These are phyloP conservation scores for Gymnocypris eckloni DNA, from an alignment of 2,797 vertebrate species.

Conservation along the genomic window DNA sequence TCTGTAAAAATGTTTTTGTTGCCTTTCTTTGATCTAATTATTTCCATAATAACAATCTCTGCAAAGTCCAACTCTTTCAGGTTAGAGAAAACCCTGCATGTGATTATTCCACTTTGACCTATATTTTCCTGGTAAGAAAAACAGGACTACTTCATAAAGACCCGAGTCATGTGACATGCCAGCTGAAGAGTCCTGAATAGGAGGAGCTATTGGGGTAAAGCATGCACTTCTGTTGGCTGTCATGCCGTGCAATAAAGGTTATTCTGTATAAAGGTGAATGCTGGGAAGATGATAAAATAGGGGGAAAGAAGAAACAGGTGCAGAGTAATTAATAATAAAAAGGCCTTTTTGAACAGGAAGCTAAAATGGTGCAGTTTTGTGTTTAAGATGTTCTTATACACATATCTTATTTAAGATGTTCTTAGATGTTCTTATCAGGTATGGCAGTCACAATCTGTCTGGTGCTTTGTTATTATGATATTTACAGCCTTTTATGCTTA, in stretches of 20 bases:
- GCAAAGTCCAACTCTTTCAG: background rate
- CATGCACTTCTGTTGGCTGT: slow-evolving; percentile 31
- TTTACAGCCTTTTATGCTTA: background rate
- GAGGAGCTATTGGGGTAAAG: slow-evolving; percentile 9
- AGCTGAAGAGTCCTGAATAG: background rate
- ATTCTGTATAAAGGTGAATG: slow-evolving; percentile 60
- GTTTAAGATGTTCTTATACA: background rate
- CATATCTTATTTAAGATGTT: background rate
- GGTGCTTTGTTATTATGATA: background rate
- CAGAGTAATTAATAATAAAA: background rate
- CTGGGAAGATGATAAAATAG: background rate
- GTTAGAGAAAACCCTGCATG: background rate
- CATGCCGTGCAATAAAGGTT: slow-evolving; percentile 31
- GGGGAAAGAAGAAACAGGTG: background rate
- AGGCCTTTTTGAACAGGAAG: background rate
- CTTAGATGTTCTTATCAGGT: no score
- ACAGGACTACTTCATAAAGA: background rate
- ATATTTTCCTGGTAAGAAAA: slow-evolving; percentile 34
- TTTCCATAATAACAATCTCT: background rate
- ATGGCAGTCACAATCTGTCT: background rate
- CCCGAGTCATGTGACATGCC: background rate
- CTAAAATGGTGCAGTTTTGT: background rate
- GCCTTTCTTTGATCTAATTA: background rate
- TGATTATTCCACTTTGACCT: slow-evolving; percentile 30
- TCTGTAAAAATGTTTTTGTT: background rate